phyloP scores from a whole-genome alignment of 2,888 invertebrate genomes.

The Halocaridina rubra region DNA sequence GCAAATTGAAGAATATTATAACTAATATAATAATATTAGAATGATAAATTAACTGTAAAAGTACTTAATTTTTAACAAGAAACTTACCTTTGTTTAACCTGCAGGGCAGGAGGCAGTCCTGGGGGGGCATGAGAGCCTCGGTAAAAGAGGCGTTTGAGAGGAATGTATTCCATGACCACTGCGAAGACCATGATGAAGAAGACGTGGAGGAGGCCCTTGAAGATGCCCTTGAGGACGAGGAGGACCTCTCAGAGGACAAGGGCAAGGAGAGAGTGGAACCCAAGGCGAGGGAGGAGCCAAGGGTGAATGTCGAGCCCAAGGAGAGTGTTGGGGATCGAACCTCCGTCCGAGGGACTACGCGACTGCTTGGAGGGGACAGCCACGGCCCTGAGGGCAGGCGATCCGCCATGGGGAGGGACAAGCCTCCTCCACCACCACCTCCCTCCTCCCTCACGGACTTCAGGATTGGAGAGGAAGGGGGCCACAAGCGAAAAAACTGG shows the following conservation, averaged over 20 bases:
- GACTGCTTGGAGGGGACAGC: constrained; percentile 44
- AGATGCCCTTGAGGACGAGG: constrained; percentile 29
- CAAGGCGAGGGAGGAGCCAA: constrained; percentile 33
- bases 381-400: constrained; percentile 37
- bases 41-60: no score
- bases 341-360: not conserved
- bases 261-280: constrained; percentile 47
- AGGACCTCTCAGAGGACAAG: constrained; percentile 39
- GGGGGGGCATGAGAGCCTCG: constrained; percentile 33
- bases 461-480: not conserved
- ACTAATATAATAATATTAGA: no score
- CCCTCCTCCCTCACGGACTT: not conserved
- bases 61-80: no score
- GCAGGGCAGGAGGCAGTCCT: constrained; percentile 39
- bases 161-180: constrained; percentile 46
- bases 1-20: no score
- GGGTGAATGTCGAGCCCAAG: constrained; percentile 27
- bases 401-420: constrained; percentile 30
- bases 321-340: constrained; percentile 41
- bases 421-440: not conserved
- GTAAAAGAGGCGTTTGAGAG: constrained; percentile 32
- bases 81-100: not conserved
- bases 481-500: not conserved
- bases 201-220: constrained; percentile 38
- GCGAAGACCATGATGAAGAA: constrained; percentile 52